These are phyloP conservation scores for Pomatostomus ruficeps DNA, from an alignment of 2,113 vertebrate genomes.

Conservation along the genomic window DNA sequence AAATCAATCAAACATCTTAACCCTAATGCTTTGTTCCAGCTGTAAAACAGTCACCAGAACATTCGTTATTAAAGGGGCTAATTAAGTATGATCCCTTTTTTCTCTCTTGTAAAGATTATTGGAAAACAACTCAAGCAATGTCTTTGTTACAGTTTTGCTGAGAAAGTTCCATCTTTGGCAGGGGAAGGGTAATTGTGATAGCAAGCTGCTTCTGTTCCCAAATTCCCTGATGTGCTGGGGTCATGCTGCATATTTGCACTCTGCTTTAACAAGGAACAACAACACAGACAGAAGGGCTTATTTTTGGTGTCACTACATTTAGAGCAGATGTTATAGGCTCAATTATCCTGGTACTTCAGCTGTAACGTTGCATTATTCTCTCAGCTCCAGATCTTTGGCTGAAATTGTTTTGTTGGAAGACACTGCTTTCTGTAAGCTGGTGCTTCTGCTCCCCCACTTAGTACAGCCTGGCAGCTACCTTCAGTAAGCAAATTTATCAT, in stretches of 20 bases:
- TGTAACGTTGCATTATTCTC: neutral
- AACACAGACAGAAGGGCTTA: neutral
- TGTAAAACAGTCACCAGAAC: neutral
- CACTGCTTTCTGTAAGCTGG: neutral
- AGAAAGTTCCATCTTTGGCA: neutral
- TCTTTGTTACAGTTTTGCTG: neutral
- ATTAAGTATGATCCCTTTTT: neutral
- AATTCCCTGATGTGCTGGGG: neutral
- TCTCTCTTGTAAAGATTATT: neutral
- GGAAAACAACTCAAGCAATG: neutral
- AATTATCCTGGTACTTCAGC: neutral
- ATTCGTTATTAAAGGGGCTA: neutral
- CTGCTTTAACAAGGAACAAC: conserved; percentile 10
- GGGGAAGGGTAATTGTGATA: neutral
- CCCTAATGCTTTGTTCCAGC: neutral
- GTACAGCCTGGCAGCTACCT: neutral
- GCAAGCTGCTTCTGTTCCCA: neutral
- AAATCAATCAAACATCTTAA: neutral
- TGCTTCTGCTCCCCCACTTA: neutral
- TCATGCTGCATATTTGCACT: neutral
- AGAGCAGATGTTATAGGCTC: conserved; percentile 1
- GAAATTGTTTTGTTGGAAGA: neutral
- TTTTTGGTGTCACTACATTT: conserved; percentile 9
- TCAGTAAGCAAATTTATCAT: neutral
- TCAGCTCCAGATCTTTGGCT: neutral